A percentile compares a stretch with the other conserved stretches of the same genome.
These are phyloP conservation scores for Diaperis boleti DNA, from an alignment of 2,888 invertebrate genomes.

Conservation along the genomic window DNA sequence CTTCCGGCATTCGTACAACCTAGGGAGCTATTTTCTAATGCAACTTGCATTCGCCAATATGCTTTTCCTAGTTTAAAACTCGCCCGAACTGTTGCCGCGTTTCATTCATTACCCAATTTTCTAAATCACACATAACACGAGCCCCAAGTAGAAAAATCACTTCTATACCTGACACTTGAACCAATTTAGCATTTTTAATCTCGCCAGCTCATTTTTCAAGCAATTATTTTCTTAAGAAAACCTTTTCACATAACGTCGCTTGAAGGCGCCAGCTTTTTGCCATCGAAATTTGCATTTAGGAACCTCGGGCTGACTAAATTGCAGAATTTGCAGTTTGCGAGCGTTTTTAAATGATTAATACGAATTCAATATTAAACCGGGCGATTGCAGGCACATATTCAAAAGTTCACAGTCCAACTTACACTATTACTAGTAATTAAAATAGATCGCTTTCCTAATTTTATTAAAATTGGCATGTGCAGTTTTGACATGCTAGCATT, in stretches of 20 bases:
- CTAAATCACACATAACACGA: slow-evolving; percentile 13
- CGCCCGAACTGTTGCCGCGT: slow-evolving; percentile 5
- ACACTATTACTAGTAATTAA: slow-evolving; percentile 14
- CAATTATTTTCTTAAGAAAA: slow-evolving; percentile 17
- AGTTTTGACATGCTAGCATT: slow-evolving; percentile 4
- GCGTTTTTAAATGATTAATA: slow-evolving; percentile 32
- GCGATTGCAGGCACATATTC: slow-evolving; percentile 13
- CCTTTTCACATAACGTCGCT: not conserved
- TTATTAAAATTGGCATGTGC: slow-evolving; percentile 23
- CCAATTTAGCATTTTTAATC: slow-evolving; percentile 7
- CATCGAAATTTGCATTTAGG: slow-evolving; percentile 13
- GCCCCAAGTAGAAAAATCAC: slow-evolving; percentile 3
- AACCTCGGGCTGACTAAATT: slow-evolving; percentile 8
- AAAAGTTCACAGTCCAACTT: slow-evolving; percentile 8
- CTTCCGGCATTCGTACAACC: slow-evolving; percentile 21
- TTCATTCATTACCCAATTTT: slow-evolving; percentile 26
- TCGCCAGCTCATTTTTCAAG: slow-evolving; percentile 1
- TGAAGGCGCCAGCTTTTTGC: slow-evolving; percentile 8
- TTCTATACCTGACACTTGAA: not conserved
- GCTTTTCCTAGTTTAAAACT: slow-evolving; percentile 24
- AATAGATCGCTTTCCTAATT: slow-evolving; percentile 15
- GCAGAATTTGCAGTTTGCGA: slow-evolving; percentile 27
- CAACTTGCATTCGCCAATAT: slow-evolving; percentile 34
- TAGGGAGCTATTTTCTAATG: slow-evolving; percentile 32
- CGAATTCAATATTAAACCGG: slow-evolving; percentile 31